phyloP scores from a whole-genome alignment of 2,888 invertebrate species.

The Colostygia pectinataria region DNA sequence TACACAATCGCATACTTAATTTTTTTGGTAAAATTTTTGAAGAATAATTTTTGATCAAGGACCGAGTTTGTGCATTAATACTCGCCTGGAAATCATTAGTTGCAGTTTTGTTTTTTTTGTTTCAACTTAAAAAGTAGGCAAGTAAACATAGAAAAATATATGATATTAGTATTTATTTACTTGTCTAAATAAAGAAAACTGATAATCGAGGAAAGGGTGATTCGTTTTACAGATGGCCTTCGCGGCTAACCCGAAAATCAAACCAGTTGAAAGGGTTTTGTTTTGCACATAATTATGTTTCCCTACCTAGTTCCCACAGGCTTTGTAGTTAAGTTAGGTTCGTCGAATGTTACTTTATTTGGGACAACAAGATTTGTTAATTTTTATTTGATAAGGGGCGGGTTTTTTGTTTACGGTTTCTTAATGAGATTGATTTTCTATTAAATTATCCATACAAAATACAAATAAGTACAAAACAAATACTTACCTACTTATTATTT shows the following conservation, averaged over 20 bases:
- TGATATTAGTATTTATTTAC: too few relatives aligned
- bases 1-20: too few relatives aligned
- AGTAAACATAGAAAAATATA: too few relatives aligned
- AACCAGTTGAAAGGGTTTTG: slow-evolving; percentile 24
- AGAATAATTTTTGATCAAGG: too few relatives aligned
- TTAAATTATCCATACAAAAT: slow-evolving; percentile 21
- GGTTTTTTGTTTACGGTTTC: slow-evolving; percentile 24
- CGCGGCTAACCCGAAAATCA: slow-evolving; percentile 3
- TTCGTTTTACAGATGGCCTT: slow-evolving; percentile 35
- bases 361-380: slow-evolving; percentile 26
- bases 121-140: too few relatives aligned
- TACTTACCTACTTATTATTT: too few relatives aligned
- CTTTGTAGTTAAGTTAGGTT: slow-evolving; percentile 10
- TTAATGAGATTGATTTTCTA: slow-evolving; percentile 26
- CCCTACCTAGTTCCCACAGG: slow-evolving; percentile 29
- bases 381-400: slow-evolving; percentile 32
- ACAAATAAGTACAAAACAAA: too few relatives aligned
- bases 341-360: slow-evolving; percentile 13
- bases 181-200: neutral
- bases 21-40: too few relatives aligned
- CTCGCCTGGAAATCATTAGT: too few relatives aligned
- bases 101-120: too few relatives aligned
- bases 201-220: slow-evolving; percentile 26
- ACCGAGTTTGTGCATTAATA: too few relatives aligned
- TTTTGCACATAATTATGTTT: slow-evolving; percentile 39